phyloP scores from a whole-genome alignment of 2,888 invertebrate genomes.

The Villa cingulata region DNA sequence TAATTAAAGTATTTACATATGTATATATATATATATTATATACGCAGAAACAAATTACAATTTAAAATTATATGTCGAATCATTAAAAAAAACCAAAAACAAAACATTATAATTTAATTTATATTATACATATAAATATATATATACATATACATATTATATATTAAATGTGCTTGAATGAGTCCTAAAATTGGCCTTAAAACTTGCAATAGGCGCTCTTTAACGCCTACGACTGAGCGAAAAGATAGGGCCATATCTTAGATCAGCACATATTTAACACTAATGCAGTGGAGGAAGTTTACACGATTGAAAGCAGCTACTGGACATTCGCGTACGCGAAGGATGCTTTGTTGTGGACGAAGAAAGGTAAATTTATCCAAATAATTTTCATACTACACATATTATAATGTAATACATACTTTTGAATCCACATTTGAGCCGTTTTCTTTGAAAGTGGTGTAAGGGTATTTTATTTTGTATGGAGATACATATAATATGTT shows the following conservation, averaged over 20 bases:
- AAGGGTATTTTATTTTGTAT: no score
- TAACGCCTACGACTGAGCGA: constrained; percentile 10
- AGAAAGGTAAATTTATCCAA: constrained; percentile 62
- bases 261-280: constrained; percentile 14
- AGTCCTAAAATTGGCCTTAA: constrained; percentile 10
- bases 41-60: no score
- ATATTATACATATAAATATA: neutral
- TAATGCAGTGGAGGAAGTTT: constrained; percentile 74
- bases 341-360: constrained; percentile 91
- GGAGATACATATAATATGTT: no score
- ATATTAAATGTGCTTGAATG: constrained; percentile 13
- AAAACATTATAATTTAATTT: no score
- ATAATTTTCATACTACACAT: no score
- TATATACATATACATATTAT: neutral
- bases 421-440: no score
- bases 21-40: no score
- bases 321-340: constrained; percentile 64
- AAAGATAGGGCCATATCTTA: constrained; percentile 11
- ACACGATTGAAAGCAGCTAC: constrained; percentile 63
- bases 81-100: no score
- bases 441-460: no score
- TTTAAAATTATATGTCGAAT: no score
- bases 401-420: no score
- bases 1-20: no score
- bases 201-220: constrained; percentile 12